Evolutionary conservation across 2,113 vertebrate genomes (phyloP), one percentile per base, ranked within the genome.

Genomic region (Lathamus discolor): DNA sequence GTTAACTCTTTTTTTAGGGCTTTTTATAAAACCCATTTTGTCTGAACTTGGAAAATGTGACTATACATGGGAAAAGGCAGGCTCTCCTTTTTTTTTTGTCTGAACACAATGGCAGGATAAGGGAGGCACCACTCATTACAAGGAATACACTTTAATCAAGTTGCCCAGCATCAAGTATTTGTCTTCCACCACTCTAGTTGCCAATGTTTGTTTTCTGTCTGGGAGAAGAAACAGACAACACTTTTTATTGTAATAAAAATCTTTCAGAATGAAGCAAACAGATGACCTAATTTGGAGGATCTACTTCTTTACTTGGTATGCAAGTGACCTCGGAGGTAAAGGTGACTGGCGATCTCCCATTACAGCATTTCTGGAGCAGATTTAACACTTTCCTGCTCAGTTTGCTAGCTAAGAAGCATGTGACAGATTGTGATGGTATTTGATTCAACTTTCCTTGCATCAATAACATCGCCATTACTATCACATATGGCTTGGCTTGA

Each of bases 21-120:
- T 88, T 88, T 94, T 95, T 69, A 57, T 93, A 92, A 94, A 83
- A 46, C n/a, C 19, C 43, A 64, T 93, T 96, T 96, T 97, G 72
- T 61, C 82, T 93, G 94, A 84, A 96, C 83, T 85, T 82, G 77
- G 96, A 97, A 97, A 96, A 97, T 95, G 77, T 94, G 89, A 95
- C 77, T 89, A 48, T 57, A 95, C 89, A 93, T 92, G 91, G 92
- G 68, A 96, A 95, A 97, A 94, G 95, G 86, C 95, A 94, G 64
- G 75, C 86, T 69, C 62, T 81, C 16, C 19, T 77, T 44, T 79
- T 46, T 46, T 83, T 57, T 91, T 69, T 87, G 67, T 64, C 89
- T 79, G 88, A 96, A 94, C 74, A 97, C 96, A 97, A 97, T 97
- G 94, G 69, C 96, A 97, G 97, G 97, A 97, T 96, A 96, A 97